Percentiles rank a stretch among this genome's conserved stretches.
These are phyloP conservation scores for Drosophila funebris DNA, from an alignment of 1,140 invertebrate species.

Conservation along the genomic window DNA sequence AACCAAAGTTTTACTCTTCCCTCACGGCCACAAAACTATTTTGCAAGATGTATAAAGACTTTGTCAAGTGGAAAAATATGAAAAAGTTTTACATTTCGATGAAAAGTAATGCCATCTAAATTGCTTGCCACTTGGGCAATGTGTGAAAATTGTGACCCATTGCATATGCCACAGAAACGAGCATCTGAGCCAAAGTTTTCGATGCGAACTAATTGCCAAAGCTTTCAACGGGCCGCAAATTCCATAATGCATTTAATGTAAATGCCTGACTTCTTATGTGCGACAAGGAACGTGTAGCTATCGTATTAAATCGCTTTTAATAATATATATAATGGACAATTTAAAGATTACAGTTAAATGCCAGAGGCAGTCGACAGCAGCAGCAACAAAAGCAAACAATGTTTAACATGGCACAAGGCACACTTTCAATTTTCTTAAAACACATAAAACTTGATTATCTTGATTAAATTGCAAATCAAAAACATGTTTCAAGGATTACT, in stretches of 20 bases:
- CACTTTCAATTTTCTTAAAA: slow-evolving; percentile 81
- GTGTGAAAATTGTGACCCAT: slow-evolving; percentile 34
- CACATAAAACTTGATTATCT: slow-evolving; percentile 83
- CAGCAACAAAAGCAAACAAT: slow-evolving; percentile 58
- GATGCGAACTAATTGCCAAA: slow-evolving; percentile 52
- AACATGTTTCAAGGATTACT: slow-evolving; percentile 82
- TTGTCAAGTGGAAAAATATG: slow-evolving; percentile 82
- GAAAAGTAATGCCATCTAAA: slow-evolving; percentile 65
- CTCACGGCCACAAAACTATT: slow-evolving; percentile 78
- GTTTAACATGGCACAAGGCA: slow-evolving; percentile 68
- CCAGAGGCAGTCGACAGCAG: slow-evolving; percentile 8
- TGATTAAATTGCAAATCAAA: slow-evolving; percentile 83
- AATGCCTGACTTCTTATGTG: background rate
- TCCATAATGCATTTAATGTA: background rate
- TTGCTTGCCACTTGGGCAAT: slow-evolving; percentile 53
- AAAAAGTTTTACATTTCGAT: slow-evolving; percentile 81
- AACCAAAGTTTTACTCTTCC: slow-evolving; percentile 66
- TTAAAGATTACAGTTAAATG: slow-evolving; percentile 65
- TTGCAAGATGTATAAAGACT: slow-evolving; percentile 81
- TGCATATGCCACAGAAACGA: slow-evolving; percentile 12
- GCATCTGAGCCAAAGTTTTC: slow-evolving; percentile 38
- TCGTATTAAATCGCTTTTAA: slow-evolving; percentile 75
- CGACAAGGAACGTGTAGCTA: slow-evolving; percentile 25
- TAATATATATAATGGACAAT: slow-evolving; percentile 69
- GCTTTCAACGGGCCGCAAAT: background rate